Evolutionary conservation across 2,113 vertebrate genomes (phyloP).

Genomic region (Catagonus wagneri): DNA sequence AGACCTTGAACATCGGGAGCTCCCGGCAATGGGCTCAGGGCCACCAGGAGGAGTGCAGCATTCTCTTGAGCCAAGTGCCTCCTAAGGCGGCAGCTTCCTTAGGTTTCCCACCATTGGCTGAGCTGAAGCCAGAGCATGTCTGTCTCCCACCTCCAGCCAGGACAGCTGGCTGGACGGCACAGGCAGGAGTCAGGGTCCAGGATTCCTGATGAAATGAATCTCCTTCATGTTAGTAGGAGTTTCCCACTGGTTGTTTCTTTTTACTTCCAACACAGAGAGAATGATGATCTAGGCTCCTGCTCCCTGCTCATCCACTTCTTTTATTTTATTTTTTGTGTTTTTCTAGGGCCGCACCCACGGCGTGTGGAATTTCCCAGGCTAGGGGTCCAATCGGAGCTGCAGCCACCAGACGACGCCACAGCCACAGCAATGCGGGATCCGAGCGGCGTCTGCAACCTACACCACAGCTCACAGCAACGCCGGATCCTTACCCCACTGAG

Average conservation of each 20-base stretch:
- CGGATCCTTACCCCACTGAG: too few relatives aligned
- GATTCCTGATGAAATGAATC: not conserved
- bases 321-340: too few relatives aligned
- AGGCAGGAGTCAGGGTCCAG: not conserved
- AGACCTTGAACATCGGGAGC: fast-evolving
- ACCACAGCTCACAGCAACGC: too few relatives aligned
- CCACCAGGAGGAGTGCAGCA: not conserved
- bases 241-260: not conserved
- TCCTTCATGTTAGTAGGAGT: not conserved
- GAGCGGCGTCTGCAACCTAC: too few relatives aligned
- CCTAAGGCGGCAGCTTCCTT: not conserved
- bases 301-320: not conserved
- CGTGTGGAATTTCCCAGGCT: too few relatives aligned
- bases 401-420: too few relatives aligned
- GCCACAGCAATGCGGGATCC: too few relatives aligned
- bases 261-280: not conserved
- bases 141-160: not conserved
- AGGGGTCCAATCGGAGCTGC: too few relatives aligned
- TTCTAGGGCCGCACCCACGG: too few relatives aligned
- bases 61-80: not conserved
- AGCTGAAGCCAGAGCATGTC: not conserved
- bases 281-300: not conserved
- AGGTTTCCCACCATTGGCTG: not conserved
- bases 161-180: not conserved
- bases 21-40: not conserved